A percentile compares a stretch with the other conserved stretches of the same genome.
These are phyloP conservation scores for Hippocampus abdominalis DNA, from an alignment of 2,113 vertebrate genomes.

Conservation along the genomic window DNA sequence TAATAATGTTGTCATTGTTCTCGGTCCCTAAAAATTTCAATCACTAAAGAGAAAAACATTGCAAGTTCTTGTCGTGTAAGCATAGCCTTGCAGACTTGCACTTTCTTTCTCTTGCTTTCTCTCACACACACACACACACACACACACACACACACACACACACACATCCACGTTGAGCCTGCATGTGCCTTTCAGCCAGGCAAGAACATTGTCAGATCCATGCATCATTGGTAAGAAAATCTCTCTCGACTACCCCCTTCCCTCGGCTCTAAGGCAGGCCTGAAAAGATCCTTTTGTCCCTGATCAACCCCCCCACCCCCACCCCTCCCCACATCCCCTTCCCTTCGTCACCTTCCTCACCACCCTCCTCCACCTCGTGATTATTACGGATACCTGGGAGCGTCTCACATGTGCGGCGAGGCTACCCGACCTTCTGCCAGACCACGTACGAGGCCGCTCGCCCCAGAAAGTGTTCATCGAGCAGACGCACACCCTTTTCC, in stretches of 20 bases:
- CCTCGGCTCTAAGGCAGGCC: slow-evolving; percentile 51
- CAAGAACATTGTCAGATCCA: slow-evolving; percentile 73
- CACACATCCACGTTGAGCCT: slow-evolving; percentile 35
- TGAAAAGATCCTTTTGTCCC: slow-evolving; percentile 77
- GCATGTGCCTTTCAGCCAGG: slow-evolving; percentile 57
- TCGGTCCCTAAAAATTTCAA: neutral
- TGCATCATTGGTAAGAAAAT: slow-evolving; percentile 77
- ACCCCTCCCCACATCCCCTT: slow-evolving; percentile 6
- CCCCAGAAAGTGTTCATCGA: slow-evolving; percentile 17
- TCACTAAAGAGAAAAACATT: neutral
- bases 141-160: slow-evolving; percentile 13
- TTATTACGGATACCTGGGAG: slow-evolving; percentile 67
- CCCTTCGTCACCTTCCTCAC: slow-evolving; percentile 11
- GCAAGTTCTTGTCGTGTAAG: neutral
- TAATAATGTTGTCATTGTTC: neutral
- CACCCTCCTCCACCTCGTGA: slow-evolving; percentile 41
- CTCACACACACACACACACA: slow-evolving; percentile 18
- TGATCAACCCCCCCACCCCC: slow-evolving; percentile 20
- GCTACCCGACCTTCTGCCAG: slow-evolving; percentile 52
- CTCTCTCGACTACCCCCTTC: slow-evolving; percentile 44
- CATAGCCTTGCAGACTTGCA: neutral
- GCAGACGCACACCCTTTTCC: slow-evolving; percentile 9
- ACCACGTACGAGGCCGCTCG: slow-evolving; percentile 21
- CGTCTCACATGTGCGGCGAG: slow-evolving; percentile 47
- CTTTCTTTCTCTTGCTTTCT: slow-evolving; percentile 7